phyloP scores from a whole-genome alignment of 1,140 invertebrate genomes.

The Aphis gossypii region DNA sequence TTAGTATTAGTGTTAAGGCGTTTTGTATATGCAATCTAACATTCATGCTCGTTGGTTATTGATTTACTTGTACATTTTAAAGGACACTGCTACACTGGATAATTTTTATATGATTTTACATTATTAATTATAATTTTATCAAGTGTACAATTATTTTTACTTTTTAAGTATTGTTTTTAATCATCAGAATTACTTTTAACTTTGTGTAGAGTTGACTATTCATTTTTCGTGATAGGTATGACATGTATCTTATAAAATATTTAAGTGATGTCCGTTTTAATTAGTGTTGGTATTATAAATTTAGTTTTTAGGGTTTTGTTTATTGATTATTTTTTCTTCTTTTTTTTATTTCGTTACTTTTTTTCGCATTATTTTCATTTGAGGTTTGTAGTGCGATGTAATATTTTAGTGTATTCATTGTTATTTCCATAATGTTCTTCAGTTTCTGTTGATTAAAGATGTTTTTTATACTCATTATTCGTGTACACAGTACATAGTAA shows the following conservation, averaged over 20 bases:
- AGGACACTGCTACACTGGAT: not conserved
- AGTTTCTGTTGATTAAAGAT: not conserved
- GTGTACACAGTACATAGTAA: not conserved
- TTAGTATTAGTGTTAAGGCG: not conserved
- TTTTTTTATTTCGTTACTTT: not conserved
- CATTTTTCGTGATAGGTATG: not conserved
- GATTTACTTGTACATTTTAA: not conserved
- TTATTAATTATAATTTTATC: conserved; percentile 6
- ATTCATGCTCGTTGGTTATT: not conserved
- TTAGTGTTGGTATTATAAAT: conserved; percentile 6
- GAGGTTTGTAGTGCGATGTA: not conserved
- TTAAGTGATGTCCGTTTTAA: not conserved
- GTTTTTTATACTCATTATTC: not conserved
- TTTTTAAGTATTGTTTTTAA: not conserved
- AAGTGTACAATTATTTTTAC: not conserved
- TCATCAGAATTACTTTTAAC: not conserved
- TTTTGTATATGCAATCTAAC: conserved; percentile 25
- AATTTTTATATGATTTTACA: not conserved
- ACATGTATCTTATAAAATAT: conserved; percentile 8
- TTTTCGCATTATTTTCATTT: not conserved
- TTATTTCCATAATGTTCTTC: not conserved
- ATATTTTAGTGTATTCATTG: not conserved
- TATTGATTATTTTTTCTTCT: not conserved
- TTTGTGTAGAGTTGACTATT: not conserved
- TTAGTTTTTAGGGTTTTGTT: not conserved